Evolutionary conservation across 2,797 vertebrate genomes (phyloP).

Genomic region (Cyclura pinguis): DNA sequence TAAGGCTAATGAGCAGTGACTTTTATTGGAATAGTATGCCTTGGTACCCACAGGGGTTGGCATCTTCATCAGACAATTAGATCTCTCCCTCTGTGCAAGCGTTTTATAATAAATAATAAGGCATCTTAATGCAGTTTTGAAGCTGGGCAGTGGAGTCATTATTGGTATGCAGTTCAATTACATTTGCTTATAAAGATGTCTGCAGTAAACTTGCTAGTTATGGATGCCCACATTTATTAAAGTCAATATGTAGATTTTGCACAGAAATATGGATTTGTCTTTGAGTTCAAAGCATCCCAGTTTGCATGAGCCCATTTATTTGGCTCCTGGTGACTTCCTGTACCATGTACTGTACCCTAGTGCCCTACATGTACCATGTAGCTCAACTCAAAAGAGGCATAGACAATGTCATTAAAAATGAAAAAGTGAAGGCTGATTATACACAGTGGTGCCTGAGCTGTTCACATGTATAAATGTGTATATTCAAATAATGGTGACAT

Average conservation of each 20-base stretch:
- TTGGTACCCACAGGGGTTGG: constrained; percentile 75
- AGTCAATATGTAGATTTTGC: constrained; percentile 60
- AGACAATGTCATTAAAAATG: neutral
- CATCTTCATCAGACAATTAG: constrained; percentile 77
- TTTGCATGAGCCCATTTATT: neutral
- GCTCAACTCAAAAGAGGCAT: constrained; percentile 19
- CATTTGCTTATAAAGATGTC: constrained; percentile 56
- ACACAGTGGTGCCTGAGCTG: accelerated
- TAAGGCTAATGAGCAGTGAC: constrained; percentile 76
- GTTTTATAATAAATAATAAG: constrained; percentile 75
- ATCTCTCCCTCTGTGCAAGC: constrained; percentile 73
- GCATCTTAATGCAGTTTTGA: constrained; percentile 62
- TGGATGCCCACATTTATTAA: constrained; percentile 26
- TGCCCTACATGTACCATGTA: accelerated
- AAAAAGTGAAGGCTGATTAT: neutral
- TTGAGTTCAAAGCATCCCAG: neutral
- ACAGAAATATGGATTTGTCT: neutral
- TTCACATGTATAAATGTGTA: accelerated
- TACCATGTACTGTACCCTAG: accelerated
- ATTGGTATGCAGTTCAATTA: constrained; percentile 62
- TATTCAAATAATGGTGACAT: accelerated
- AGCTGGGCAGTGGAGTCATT: constrained; percentile 66
- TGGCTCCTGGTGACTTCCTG: neutral
- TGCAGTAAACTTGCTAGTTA: constrained; percentile 22
- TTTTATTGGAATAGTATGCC: constrained; percentile 69